Evolutionary conservation across 2,797 vertebrate species (phyloP).

Genomic region (Taenioides sp.): DNA sequence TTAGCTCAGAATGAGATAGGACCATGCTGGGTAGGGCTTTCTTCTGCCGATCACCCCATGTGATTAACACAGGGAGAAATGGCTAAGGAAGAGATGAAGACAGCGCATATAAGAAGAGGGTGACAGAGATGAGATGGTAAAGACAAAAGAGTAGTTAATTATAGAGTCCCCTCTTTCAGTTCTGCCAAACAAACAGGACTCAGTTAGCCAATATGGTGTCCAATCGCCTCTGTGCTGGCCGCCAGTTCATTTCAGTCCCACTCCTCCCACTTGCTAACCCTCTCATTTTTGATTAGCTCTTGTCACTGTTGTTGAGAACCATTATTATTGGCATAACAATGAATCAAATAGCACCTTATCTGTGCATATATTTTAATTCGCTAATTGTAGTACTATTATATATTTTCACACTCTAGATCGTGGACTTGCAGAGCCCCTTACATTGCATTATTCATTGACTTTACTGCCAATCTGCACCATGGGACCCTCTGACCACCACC

Average conservation of each 20-base stretch:
- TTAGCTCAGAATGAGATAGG: conserved; percentile 30
- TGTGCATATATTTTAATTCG: background rate
- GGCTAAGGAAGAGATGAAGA: conserved; percentile 30
- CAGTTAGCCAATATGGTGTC: conserved; percentile 54
- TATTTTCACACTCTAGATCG: background rate
- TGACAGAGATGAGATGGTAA: conserved; percentile 25
- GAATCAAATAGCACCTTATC: background rate
- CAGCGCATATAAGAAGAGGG: conserved; percentile 2
- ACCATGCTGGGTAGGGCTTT: conserved; percentile 40
- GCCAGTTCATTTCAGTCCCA: background rate
- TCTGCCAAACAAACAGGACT: conserved; percentile 55
- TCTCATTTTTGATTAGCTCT: background rate
- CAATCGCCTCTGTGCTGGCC: conserved; percentile 30
- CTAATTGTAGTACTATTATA: background rate
- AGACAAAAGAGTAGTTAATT: conserved; percentile 38
- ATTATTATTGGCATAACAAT: background rate
- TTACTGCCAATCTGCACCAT: no score
- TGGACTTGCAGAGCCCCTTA: background rate
- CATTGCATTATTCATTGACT: background rate
- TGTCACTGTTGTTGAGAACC: background rate
- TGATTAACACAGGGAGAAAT: conserved; percentile 20
- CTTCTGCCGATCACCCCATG: conserved; percentile 36
- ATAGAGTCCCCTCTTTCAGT: conserved; percentile 42
- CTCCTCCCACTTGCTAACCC: background rate
- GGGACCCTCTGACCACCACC: no score